Conservation (phyloP, 1,140 invertebrate species). For the Nilaparvata lugens region DNA sequence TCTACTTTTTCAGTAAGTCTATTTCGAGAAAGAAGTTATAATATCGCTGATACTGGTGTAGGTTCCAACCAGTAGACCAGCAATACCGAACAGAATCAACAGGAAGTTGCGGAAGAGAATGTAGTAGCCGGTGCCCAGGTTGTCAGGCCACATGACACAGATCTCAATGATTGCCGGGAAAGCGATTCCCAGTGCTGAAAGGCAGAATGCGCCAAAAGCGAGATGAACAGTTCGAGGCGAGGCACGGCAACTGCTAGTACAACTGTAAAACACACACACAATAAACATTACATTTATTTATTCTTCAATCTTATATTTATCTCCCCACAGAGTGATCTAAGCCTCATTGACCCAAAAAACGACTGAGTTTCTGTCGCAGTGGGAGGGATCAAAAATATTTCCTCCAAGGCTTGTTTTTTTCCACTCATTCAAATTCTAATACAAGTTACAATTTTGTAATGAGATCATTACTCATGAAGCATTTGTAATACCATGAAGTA, state of each 20-base stretch:
- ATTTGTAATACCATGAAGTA: no score
- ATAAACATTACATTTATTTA: no score
- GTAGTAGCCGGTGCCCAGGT: constrained; percentile 35
- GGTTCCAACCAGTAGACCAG: constrained; percentile 59
- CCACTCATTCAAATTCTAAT: no score
- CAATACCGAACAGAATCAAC: constrained; percentile 54
- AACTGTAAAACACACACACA: constrained; percentile 54
- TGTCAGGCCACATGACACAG: constrained; percentile 45
- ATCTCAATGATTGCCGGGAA: constrained; percentile 76
- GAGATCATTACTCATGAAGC: no score
- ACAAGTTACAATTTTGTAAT: no score
- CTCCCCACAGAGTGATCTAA: no score
- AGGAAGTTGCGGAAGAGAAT: constrained; percentile 53
- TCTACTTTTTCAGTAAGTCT: not conserved
- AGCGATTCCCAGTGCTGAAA: constrained; percentile 68
- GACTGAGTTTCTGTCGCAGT: no score
- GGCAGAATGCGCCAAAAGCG: constrained; percentile 70
- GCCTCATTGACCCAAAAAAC: no score
- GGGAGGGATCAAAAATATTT: not conserved
- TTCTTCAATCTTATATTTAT: no score
- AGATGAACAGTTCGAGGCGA: constrained; percentile 71
- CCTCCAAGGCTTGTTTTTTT: no score
- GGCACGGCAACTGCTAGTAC: constrained; percentile 61
- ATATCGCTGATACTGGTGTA: constrained; percentile 56
- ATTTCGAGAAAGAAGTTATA: constrained; percentile 30